These are phyloP conservation scores for Campylomormyrus numenius DNA, from an alignment of 2,113 vertebrate species.

Conservation along the genomic window DNA sequence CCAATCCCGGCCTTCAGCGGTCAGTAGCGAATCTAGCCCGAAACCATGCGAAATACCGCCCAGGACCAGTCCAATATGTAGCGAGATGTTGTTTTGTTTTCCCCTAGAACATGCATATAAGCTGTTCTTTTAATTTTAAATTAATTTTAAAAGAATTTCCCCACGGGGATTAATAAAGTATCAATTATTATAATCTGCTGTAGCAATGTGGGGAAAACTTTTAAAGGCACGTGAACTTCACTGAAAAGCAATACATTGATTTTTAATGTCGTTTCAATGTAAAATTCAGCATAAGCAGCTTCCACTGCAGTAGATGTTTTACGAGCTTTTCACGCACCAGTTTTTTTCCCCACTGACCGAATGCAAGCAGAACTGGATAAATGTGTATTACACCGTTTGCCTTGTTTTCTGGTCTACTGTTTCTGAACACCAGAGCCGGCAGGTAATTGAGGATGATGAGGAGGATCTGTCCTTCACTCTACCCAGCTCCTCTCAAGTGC, in stretches of 20 bases:
- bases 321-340: background rate
- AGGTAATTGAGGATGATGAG: slow-evolving; percentile 45
- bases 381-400: background rate
- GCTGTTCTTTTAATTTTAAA: background rate
- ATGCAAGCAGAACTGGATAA: background rate
- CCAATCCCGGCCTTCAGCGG: background rate
- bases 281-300: background rate
- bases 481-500: slow-evolving; percentile 54
- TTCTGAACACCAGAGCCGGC: background rate
- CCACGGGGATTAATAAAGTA: no score
- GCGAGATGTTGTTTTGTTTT: background rate
- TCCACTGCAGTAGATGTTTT: background rate
- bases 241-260: background rate
- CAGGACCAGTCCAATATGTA: background rate
- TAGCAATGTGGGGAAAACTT: background rate
- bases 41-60: background rate
- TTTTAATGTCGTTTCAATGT: background rate
- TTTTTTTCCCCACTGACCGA: background rate
- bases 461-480: slow-evolving; percentile 47
- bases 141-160: background rate
- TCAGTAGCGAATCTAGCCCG: background rate
- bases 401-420: background rate
- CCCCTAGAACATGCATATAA: background rate
- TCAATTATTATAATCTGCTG: background rate
- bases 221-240: background rate